Conservation (phyloP, 2,797 vertebrate genomes). For the Euthynnus affinis region DNA sequence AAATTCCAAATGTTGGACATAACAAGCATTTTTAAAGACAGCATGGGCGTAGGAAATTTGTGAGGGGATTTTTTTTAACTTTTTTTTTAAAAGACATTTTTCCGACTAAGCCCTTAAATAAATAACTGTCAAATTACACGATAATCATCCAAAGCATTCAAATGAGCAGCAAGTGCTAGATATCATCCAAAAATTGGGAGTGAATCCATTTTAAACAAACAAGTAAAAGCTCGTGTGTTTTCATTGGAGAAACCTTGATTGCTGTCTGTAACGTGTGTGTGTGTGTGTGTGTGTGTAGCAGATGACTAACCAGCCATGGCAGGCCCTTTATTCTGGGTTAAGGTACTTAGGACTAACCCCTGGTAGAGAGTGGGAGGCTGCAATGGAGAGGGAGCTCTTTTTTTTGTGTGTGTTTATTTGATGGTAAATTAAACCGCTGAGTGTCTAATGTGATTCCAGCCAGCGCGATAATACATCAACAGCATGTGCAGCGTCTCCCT, state of each 20-base stretch:
- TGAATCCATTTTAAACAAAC: no score
- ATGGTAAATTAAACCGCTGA: conserved; percentile 62
- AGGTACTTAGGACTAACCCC: conserved; percentile 46
- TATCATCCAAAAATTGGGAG: no score
- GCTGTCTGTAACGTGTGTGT: conserved; percentile 21
- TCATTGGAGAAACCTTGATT: conserved; percentile 45
- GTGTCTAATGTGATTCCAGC: conserved; percentile 66
- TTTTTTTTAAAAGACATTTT: background rate
- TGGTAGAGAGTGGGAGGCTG: conserved; percentile 20
- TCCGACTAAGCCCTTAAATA: background rate
- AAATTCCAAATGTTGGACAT: no score
- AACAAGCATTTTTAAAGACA: no score
- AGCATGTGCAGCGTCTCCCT: conserved; percentile 38
- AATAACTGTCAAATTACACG: background rate
- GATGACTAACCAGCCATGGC: conserved; percentile 65
- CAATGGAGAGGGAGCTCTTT: background rate
- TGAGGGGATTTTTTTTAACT: no score
- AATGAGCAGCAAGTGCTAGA: no score
- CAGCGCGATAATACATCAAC: conserved; percentile 62
- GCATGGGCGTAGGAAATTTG: no score
- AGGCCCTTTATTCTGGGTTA: conserved; percentile 61
- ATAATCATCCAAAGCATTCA: no score
- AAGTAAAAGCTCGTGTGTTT: no score
- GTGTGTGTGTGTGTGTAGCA: conserved; percentile 6
- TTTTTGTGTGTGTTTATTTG: conserved; percentile 40